Conservation (phyloP, 2,888 invertebrate genomes). For the Hoplodrina ambigua region DNA sequence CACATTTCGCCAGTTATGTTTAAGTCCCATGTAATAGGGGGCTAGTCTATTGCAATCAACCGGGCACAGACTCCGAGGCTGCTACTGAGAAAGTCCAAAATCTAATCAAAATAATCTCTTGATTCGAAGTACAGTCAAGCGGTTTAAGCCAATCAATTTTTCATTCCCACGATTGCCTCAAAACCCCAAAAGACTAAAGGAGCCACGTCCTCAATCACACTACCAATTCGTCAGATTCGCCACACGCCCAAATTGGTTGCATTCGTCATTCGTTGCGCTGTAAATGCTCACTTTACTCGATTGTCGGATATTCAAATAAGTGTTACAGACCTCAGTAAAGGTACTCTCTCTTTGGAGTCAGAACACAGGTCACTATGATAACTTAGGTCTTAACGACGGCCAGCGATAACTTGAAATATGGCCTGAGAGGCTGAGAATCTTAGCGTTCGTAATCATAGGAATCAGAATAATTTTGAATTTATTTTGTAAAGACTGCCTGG, state of each 20-base stretch:
- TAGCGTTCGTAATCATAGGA: conserved; percentile 23
- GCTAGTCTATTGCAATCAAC: no score
- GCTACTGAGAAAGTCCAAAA: no score
- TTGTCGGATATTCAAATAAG: conserved; percentile 59
- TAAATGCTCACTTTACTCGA: conserved; percentile 61
- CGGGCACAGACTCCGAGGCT: no score
- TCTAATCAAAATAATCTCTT: conserved; percentile 8
- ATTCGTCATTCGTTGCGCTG: conserved; percentile 59
- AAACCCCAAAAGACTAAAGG: conserved; percentile 22
- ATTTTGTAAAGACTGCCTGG: no score
- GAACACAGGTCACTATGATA: conserved; percentile 51
- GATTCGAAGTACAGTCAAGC: conserved; percentile 10
- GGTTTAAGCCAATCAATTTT: conserved; percentile 12
- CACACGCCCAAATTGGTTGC: conserved; percentile 57
- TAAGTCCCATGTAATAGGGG: no score
- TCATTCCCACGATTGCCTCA: conserved; percentile 7
- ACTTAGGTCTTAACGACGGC: conserved; percentile 43
- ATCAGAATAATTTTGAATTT: neutral
- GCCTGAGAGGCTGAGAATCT: conserved; percentile 53
- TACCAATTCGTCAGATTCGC: conserved; percentile 53
- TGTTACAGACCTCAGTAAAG: conserved; percentile 46
- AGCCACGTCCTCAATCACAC: conserved; percentile 44
- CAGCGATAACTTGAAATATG: conserved; percentile 47
- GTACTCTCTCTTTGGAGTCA: conserved; percentile 54
- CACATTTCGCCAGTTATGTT: no score